Percentiles rank a stretch among this genome's conserved stretches.
phyloP scores from a whole-genome alignment of 2,888 invertebrate genomes.

The Acanthosepion pharaonis region DNA sequence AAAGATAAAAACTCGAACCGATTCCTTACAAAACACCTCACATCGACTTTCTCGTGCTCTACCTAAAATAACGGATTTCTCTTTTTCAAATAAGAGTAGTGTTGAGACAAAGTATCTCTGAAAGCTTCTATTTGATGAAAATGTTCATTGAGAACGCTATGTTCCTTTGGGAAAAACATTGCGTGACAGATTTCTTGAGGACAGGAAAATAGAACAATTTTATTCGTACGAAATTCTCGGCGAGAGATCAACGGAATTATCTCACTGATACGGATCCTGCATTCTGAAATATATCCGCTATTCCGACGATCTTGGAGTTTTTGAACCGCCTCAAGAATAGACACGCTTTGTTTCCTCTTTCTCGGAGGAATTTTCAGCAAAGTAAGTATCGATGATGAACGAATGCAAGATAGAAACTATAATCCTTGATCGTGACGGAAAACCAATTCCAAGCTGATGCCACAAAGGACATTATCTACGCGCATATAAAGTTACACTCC shows the following conservation, averaged over 20 bases:
- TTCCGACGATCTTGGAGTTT: background rate
- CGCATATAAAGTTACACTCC: too few relatives aligned
- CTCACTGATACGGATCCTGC: background rate
- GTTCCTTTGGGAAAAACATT: background rate
- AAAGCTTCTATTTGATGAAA: too few relatives aligned
- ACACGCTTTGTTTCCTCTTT: background rate
- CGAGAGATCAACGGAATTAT: background rate
- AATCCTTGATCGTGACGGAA: background rate
- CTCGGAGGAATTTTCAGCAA: background rate
- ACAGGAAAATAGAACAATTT: background rate
- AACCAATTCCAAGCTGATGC: background rate
- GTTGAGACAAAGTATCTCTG: too few relatives aligned
- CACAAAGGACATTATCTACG: background rate
- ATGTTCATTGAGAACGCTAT: background rate
- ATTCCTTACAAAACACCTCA: too few relatives aligned
- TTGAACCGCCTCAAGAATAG: background rate
- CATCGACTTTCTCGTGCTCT: too few relatives aligned
- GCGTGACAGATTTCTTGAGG: background rate
- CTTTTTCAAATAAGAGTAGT: too few relatives aligned
- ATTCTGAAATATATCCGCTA: background rate
- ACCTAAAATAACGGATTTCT: too few relatives aligned
- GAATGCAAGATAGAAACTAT: background rate
- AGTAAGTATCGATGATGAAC: background rate
- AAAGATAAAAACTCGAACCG: too few relatives aligned
- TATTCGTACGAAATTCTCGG: background rate